A percentile compares a stretch with the other conserved stretches of the same genome.
Evolutionary conservation across 2,888 invertebrate genomes (phyloP).

Genomic region (Microctonus hyperodae): DNA sequence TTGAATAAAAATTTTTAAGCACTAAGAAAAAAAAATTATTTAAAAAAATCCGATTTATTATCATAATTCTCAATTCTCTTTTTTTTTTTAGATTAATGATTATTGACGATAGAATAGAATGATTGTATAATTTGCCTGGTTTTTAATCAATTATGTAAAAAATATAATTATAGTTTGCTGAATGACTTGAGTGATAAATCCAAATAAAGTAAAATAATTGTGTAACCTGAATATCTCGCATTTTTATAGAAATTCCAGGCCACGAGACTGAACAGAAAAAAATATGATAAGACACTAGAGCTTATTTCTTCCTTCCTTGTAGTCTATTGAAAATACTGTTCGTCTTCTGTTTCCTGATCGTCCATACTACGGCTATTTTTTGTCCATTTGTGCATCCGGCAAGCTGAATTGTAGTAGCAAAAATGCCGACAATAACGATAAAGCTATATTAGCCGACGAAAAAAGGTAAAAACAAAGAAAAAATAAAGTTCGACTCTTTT

Average conservation of each 20-base stretch:
- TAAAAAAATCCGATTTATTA: neutral
- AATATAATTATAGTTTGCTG: neutral
- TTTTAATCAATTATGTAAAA: neutral
- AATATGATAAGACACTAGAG: neutral
- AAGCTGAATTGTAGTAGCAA: slow-evolving; percentile 22
- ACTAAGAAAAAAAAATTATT: neutral
- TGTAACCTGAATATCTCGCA: neutral
- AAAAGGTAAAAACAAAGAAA: neutral
- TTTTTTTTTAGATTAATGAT: neutral
- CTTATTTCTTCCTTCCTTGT: slow-evolving; percentile 16
- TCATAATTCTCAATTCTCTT: neutral
- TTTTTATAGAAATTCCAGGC: neutral
- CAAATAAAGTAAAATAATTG: neutral
- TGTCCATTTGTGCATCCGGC: slow-evolving; percentile 23
- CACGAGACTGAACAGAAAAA: neutral
- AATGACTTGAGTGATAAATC: too few species aligned
- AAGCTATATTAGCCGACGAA: neutral
- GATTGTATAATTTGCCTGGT: neutral
- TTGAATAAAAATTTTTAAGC: neutral
- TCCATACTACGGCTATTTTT: slow-evolving; percentile 20
- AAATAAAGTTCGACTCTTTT: neutral
- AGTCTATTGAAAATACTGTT: slow-evolving; percentile 34
- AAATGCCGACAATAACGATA: neutral
- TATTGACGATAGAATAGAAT: neutral
- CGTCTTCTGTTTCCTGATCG: slow-evolving; percentile 19